Evolutionary conservation across 2,797 vertebrate genomes (phyloP).

Genomic region (Clamator glandarius): DNA sequence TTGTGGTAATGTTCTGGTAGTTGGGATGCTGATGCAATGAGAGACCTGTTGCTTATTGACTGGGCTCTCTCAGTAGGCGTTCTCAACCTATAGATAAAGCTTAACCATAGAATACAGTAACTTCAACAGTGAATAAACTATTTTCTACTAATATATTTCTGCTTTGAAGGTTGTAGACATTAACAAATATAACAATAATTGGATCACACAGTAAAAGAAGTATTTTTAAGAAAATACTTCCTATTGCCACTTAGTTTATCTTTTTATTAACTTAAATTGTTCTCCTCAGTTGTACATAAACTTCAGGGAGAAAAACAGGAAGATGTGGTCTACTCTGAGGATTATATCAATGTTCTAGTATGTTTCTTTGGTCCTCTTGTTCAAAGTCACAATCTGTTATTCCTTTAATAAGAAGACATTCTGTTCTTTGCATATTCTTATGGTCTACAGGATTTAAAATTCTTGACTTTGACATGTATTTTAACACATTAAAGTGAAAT

Average conservation of each 20-base stretch:
- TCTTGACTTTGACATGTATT: not conserved
- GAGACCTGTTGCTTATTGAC: not conserved
- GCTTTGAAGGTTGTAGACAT: not conserved
- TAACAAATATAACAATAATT: not conserved
- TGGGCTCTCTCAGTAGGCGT: not conserved
- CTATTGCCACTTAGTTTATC: not conserved
- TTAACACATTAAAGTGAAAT: not conserved
- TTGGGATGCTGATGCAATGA: not conserved
- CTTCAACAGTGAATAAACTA: not conserved
- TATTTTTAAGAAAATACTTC: conserved; percentile 12
- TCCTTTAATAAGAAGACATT: not conserved
- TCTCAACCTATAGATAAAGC: not conserved
- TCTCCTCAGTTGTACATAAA: not conserved
- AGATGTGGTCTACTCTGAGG: not conserved
- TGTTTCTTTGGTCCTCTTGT: not conserved
- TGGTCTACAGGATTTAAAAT: not conserved
- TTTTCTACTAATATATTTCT: not conserved
- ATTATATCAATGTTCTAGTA: not conserved
- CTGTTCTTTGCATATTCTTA: not conserved
- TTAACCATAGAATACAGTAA: not conserved
- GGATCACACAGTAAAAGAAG: conserved; percentile 18
- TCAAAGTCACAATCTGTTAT: not conserved
- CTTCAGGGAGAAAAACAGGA: not conserved
- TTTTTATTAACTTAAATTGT: not conserved
- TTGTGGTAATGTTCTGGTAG: not conserved